Evolutionary conservation across 2,888 invertebrate species (phyloP), one percentile per base, ranked within the genome.

Genomic region (Cataglyphis altisquamis): DNA sequence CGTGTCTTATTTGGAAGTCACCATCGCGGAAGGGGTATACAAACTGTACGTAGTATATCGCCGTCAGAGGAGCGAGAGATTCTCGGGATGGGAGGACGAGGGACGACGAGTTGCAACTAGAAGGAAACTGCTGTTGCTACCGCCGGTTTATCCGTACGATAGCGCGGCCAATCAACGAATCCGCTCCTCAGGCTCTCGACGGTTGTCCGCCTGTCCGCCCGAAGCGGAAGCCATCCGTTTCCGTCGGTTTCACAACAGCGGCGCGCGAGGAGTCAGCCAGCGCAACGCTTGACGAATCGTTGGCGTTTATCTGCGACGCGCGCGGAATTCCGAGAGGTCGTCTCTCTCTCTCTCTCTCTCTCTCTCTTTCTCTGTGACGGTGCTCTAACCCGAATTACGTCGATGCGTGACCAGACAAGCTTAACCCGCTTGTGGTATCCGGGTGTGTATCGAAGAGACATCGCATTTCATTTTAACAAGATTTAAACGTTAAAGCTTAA

Each of bases 1-100:
- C 92, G 92, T 93, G 92, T 92, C 93, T 92, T 92, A 93, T 91
- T 91, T 92, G 92, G 89, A 88, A 90, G 91, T 88, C 87, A 91
- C 89, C 90, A 84, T 68, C 80, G 74, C 74, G 84, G 73, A 80
- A 84, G 89, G 87, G 89, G 86, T 89, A 88, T 92, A 92, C 91
- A 92, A 92, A 92, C 92, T 90, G 88, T 88, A 80, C 84, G 88
- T 88, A 91, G 92, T 92, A 91, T 89, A 91, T 91, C 89, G 90
- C 89, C 85, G 90, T 84, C 89, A 55, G 48, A 73, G 74, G 52
- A 64, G 84, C 32, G 78, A 32, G 78, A 32, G 45, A 60, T 63
- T 66, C 66, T 25, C 66, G 74, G 60, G 64, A 63, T 60, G 73
- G 77, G 87, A 77, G 32, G 77, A 10, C 55, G 67, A 72, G 63